Percentiles rank a stretch among this genome's conserved stretches.
Evolutionary conservation across 1,140 invertebrate species (phyloP).

Genomic region (Diorhabda elongata): DNA sequence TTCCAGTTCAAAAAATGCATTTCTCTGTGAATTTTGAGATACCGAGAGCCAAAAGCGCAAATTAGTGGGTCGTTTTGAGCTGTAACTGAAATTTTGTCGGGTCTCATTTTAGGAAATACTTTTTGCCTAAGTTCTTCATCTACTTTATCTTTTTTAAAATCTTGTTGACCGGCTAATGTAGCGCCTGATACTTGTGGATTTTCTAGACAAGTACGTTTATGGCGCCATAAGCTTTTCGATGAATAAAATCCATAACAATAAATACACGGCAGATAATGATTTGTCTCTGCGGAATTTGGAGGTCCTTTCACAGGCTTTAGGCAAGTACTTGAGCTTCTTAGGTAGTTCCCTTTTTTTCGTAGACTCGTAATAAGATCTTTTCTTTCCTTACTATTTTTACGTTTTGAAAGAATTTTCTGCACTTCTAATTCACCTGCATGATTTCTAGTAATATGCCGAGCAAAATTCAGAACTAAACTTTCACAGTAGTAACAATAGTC

Average conservation of each 20-base stretch:
- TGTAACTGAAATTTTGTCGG: slow-evolving; percentile 29
- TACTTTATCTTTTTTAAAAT: background rate
- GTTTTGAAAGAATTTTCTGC: slow-evolving; percentile 5
- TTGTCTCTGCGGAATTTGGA: slow-evolving; percentile 4
- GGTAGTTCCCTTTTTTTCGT: slow-evolving; percentile 7
- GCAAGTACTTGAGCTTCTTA: background rate
- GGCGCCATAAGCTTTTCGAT: slow-evolving; percentile 14
- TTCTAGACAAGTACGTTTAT: slow-evolving; percentile 13
- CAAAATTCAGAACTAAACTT: slow-evolving; percentile 15
- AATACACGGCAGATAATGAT: background rate
- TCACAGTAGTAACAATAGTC: slow-evolving; percentile 16
- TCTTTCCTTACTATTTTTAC: background rate
- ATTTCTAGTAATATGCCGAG: slow-evolving; percentile 14
- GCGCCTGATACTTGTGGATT: background rate
- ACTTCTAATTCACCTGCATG: slow-evolving; percentile 15
- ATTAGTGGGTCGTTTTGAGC: too few species aligned
- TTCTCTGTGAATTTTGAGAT: too few species aligned
- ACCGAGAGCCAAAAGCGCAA: too few species aligned
- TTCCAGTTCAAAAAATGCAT: too few species aligned
- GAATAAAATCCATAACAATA: slow-evolving; percentile 17
- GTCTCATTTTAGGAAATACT: slow-evolving; percentile 28
- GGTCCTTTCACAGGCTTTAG: background rate
- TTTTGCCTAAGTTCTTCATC: slow-evolving; percentile 4
- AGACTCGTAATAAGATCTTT: slow-evolving; percentile 3
- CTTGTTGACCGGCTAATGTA: background rate